Conservation (phyloP, 1,140 invertebrate genomes). For the Drosophila grimshawi region DNA sequence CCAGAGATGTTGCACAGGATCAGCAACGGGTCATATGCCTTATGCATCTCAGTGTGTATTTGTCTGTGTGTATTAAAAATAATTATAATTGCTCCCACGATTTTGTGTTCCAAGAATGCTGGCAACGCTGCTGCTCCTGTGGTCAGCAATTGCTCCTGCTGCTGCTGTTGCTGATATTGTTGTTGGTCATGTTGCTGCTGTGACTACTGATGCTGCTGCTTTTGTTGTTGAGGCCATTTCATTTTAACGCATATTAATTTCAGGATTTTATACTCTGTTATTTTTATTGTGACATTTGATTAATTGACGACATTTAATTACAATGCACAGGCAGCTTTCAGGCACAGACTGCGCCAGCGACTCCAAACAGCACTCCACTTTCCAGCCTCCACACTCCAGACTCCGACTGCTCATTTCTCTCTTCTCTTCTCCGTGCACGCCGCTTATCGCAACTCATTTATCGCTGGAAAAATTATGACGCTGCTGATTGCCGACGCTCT, state of each 20-base stretch:
- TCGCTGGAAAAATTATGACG: conserved; percentile 84
- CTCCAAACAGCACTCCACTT: conserved; percentile 20
- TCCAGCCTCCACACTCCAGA: conserved; percentile 4
- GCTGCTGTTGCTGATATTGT: conserved; percentile 38
- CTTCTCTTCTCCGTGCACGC: conserved; percentile 10
- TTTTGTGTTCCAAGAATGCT: conserved; percentile 77
- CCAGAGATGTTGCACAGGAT: conserved; percentile 46
- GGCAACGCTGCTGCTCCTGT: conserved; percentile 42
- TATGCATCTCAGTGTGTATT: conserved; percentile 50
- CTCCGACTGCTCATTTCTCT: conserved; percentile 16
- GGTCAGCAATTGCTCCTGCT: conserved; percentile 46
- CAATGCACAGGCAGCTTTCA: conserved; percentile 50
- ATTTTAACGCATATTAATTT: conserved; percentile 84
- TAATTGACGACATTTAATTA: conserved; percentile 84
- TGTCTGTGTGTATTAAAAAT: conserved; percentile 74
- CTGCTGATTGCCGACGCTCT: conserved; percentile 79
- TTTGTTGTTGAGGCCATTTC: conserved; percentile 75
- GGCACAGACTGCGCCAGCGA: conserved; percentile 36
- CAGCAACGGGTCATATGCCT: conserved; percentile 55
- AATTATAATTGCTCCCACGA: conserved; percentile 83
- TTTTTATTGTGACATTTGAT: conserved; percentile 84
- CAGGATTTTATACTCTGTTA: conserved; percentile 83
- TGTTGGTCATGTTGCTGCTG: conserved; percentile 44
- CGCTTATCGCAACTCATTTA: conserved; percentile 84
- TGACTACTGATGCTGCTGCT: conserved; percentile 40